Conservation (phyloP, 2,888 invertebrate genomes). For the Yponomeuta sedellus region DNA sequence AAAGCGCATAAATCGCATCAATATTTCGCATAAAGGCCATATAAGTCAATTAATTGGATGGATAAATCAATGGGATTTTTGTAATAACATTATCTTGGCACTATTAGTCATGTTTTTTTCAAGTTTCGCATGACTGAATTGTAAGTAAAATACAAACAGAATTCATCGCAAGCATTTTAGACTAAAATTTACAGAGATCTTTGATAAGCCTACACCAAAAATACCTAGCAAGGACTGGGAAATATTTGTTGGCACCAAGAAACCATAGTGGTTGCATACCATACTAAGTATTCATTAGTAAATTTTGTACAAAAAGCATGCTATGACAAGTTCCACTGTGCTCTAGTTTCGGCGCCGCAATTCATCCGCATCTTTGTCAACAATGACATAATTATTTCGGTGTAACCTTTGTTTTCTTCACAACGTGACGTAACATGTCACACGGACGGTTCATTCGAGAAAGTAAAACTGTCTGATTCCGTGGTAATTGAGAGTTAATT, state of each 20-base stretch:
- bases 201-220: not conserved
- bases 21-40: not conserved
- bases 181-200: not conserved
- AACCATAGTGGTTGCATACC: not conserved
- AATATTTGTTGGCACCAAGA: not conserved
- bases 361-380: conserved; percentile 28
- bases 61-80: not conserved
- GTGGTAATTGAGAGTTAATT: conserved; percentile 37
- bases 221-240: no score
- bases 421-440: conserved; percentile 42
- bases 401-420: conserved; percentile 26
- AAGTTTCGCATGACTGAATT: no score
- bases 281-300: not conserved
- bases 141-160: no score
- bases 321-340: not conserved
- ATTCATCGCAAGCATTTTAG: not conserved
- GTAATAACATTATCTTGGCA: not conserved
- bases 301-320: no score
- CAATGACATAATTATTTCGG: conserved; percentile 41
- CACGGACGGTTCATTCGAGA: conserved; percentile 47
- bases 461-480: conserved; percentile 33
- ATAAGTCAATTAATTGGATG: conserved; percentile 1
- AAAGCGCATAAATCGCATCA: conserved; percentile 12
- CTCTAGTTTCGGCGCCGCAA: conserved; percentile 21
- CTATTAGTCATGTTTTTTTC: no score